Evolutionary conservation across 2,113 vertebrate genomes (phyloP).

Genomic region (Leuciscus idus): DNA sequence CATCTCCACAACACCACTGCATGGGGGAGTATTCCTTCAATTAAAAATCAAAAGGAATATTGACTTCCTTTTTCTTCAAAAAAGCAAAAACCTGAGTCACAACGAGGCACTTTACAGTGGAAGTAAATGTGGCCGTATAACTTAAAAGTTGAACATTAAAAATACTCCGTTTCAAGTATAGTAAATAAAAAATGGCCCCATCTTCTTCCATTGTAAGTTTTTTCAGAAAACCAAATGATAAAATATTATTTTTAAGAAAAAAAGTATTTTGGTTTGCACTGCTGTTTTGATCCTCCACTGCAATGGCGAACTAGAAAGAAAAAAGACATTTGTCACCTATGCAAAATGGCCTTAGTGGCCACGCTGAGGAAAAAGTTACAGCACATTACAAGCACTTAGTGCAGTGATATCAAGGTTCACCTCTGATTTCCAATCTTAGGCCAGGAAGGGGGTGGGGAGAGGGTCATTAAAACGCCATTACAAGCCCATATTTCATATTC

Average conservation of each 20-base stretch:
- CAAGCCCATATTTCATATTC: conserved; percentile 81
- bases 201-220: neutral
- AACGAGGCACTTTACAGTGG: neutral
- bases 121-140: neutral
- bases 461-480: conserved; percentile 86
- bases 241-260: neutral
- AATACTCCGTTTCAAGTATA: too few relatives aligned
- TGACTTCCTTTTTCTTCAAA: too few relatives aligned
- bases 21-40: neutral
- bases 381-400: conserved; percentile 83
- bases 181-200: neutral
- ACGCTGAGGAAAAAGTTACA: conserved; percentile 77
- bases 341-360: conserved; percentile 74
- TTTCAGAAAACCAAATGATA: neutral
- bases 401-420: conserved; percentile 83
- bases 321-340: conserved; percentile 73
- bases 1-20: neutral
- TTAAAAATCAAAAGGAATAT: neutral
- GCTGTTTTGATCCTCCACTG: conserved; percentile 7
- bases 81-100: neutral
- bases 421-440: conserved; percentile 83
- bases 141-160: neutral
- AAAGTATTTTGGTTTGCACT: neutral
- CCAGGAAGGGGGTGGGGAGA: conserved; percentile 79
- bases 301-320: conserved; percentile 64